Conservation (phyloP, 2,113 vertebrate species). For the Numenius arquata region DNA sequence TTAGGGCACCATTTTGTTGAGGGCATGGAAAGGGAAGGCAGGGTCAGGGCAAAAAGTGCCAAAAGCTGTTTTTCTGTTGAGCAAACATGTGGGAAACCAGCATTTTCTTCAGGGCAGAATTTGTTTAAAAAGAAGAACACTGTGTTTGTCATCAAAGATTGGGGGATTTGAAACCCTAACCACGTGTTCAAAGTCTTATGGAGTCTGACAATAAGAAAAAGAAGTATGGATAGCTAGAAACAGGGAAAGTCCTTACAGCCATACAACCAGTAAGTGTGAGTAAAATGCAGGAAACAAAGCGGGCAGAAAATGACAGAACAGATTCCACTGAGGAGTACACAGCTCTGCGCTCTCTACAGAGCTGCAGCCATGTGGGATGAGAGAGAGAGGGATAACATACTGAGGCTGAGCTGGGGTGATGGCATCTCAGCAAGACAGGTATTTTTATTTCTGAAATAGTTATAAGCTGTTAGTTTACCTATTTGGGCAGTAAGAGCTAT, state of each 20-base stretch:
- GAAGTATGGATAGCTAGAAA: not conserved
- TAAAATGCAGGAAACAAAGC: not conserved
- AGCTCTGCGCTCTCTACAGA: not conserved
- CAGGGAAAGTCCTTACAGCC: not conserved
- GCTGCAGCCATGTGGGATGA: not conserved
- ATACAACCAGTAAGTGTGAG: not conserved
- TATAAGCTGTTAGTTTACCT: not conserved
- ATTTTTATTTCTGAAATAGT: not conserved
- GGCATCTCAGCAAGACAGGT: not conserved
- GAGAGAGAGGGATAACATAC: not conserved
- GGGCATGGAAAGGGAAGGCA: not conserved
- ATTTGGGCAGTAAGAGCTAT: not conserved
- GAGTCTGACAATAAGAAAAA: not conserved
- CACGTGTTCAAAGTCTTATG: not conserved
- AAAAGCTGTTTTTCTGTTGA: not conserved
- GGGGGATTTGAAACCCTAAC: not conserved
- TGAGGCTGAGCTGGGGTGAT: not conserved
- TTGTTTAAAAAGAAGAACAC: not conserved
- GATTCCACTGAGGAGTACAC: fast-evolving
- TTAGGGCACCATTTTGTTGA: not conserved
- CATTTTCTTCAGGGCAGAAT: not conserved
- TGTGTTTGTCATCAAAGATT: not conserved
- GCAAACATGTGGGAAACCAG: not conserved
- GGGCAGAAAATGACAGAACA: not conserved
- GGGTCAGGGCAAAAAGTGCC: not conserved